phyloP scores from a whole-genome alignment of 2,797 vertebrate species.

The Sebastes dallii region DNA sequence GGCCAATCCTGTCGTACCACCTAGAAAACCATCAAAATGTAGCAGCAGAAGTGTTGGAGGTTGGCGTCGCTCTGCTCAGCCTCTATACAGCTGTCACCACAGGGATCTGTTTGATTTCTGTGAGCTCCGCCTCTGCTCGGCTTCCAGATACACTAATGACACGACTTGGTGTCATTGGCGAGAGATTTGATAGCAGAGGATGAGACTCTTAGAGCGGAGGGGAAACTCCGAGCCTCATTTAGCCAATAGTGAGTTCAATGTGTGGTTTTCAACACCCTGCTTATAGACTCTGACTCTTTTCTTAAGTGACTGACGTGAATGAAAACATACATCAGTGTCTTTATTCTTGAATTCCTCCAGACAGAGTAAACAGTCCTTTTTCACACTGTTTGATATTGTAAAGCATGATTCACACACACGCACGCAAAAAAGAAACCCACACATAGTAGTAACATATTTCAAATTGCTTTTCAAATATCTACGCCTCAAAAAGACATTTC shows the following conservation, averaged over 20 bases:
- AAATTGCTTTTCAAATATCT: conserved; percentile 25
- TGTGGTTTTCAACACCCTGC: conserved; percentile 4
- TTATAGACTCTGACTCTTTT: not conserved
- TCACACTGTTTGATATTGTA: not conserved
- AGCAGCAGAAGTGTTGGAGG: conserved; percentile 11
- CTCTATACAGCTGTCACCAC: conserved; percentile 24
- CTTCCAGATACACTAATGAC: conserved; percentile 53
- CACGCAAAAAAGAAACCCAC: not conserved
- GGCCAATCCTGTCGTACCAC: not conserved
- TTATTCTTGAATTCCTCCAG: conserved; percentile 11
- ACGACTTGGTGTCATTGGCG: conserved; percentile 22
- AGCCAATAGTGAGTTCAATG: conserved; percentile 1
- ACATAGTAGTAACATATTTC: not conserved
- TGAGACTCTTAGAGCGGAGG: conserved; percentile 11
- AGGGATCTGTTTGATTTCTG: conserved; percentile 52
- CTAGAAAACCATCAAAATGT: too few species aligned
- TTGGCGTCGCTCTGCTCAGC: not conserved
- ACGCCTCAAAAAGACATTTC: conserved; percentile 29
- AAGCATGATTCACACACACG: conserved; percentile 4
- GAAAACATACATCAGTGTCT: conserved; percentile 8
- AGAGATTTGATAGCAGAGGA: conserved; percentile 37
- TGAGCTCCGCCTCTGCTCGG: conserved; percentile 25
- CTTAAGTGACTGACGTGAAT: conserved; percentile 24
- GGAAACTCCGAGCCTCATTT: conserved; percentile 39
- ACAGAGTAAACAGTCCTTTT: conserved; percentile 5